Evolutionary conservation across 1,140 invertebrate genomes (phyloP), one percentile per base, ranked within the genome.

Genomic region (Orius insidiosus): DNA sequence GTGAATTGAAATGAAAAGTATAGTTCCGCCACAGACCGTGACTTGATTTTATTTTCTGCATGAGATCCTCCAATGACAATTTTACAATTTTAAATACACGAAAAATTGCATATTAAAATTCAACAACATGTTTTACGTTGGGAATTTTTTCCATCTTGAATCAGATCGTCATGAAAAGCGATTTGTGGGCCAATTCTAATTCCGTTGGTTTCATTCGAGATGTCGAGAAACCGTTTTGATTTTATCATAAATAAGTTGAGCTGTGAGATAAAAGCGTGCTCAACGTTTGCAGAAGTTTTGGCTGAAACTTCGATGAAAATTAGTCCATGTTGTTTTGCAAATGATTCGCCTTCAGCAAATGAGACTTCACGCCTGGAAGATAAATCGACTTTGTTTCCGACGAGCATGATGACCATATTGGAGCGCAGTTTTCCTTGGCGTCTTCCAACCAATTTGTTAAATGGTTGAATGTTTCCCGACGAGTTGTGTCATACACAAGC

Each of bases 241-340:
- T 69, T 98, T 98, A 60, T 97, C 89, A 65, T 98, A 98, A 60
- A 99, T 99, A 71, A 98, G 94, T 69, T 96, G 95, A 51, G 96
- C 96, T 44, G 96, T 63, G 97, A 94, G 53, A 99, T 98, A 65
- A 98, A 99, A 19, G 96, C 95, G 69, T 99, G 95, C 63, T 99
- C 96, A 31, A 99, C 96, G 69, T 98, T 98, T 5, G 90, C 89
- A 4, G 95, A 94, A 31, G 96, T 99, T 62, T 98, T 98, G 5
- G 96, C 96, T n/a, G 93, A 98, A 0, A 95, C 98, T 70, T 99
- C 96, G 93, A 98, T 98, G 64, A 98, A 99, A 11, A 99, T 90
- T 11, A 72, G 11, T n/a, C 93, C 93, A 66, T 99, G 94, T 66
- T 99, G 95, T 36, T 90, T 75, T 16, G 96, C 96, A 69, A 99